These are phyloP conservation scores for Sipha flava DNA, from an alignment of 1,140 invertebrate genomes.

Conservation along the genomic window DNA sequence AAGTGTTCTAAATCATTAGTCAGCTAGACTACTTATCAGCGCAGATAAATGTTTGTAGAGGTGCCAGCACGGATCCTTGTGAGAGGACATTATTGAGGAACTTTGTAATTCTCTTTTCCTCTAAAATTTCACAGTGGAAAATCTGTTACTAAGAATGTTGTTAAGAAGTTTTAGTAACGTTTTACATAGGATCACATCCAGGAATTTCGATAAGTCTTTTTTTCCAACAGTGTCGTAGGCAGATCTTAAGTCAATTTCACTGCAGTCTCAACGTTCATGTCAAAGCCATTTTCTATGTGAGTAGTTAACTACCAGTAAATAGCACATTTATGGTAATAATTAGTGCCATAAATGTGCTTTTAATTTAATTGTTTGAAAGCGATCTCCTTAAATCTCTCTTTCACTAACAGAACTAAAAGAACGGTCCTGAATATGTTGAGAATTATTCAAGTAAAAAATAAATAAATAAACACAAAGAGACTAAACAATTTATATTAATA, in stretches of 20 bases:
- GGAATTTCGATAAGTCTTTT: constrained; percentile 9
- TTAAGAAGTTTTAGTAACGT: background rate
- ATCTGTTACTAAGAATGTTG: constrained; percentile 8
- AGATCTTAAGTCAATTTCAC: background rate
- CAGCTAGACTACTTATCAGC: background rate
- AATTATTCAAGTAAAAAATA: too few relatives aligned
- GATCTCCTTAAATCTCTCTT: too few relatives aligned
- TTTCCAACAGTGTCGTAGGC: constrained; percentile 8
- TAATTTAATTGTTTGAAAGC: too few relatives aligned
- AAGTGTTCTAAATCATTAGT: background rate
- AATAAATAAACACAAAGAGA: too few relatives aligned
- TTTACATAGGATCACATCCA: background rate
- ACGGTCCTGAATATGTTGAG: too few relatives aligned
- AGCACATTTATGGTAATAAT: background rate
- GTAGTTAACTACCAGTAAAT: constrained; percentile 9
- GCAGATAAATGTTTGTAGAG: background rate
- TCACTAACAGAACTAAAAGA: too few relatives aligned
- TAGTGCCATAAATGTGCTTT: background rate
- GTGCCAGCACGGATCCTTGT: background rate
- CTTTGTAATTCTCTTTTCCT: background rate
- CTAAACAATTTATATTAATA: too few relatives aligned
- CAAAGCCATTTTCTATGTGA: background rate
- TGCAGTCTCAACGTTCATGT: background rate
- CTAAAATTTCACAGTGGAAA: background rate
- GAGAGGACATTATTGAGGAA: background rate